Conservation (phyloP, 2,888 invertebrate species). For the Rhynchonema sp. region DNA sequence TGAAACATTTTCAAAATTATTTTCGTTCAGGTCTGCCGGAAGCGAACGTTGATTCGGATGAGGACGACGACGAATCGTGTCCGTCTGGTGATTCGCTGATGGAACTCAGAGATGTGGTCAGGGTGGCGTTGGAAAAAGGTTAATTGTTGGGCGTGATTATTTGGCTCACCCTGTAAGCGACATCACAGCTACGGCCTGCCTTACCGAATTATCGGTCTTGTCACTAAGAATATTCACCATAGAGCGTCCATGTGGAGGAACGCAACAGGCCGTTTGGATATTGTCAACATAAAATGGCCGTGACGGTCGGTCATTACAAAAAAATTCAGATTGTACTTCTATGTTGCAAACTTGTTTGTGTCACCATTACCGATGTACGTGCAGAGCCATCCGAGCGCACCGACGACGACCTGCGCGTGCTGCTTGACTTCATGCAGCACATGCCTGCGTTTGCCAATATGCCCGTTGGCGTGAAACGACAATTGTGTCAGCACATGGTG, state of each 20-base stretch:
- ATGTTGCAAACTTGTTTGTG: not conserved
- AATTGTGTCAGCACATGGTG: slow-evolving; percentile 74
- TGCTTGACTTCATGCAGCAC: slow-evolving; percentile 91
- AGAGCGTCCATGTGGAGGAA: too few relatives aligned
- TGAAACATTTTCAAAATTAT: not conserved
- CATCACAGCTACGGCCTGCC: too few relatives aligned
- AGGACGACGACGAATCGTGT: slow-evolving; percentile 40
- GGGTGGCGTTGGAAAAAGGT: not conserved
- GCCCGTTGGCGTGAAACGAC: slow-evolving; percentile 77
- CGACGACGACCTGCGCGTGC: slow-evolving; percentile 81
- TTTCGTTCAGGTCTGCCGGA: slow-evolving; percentile 70
- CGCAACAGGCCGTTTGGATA: too few relatives aligned
- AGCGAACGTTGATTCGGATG: slow-evolving; percentile 66
- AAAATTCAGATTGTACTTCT: not conserved
- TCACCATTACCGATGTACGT: slow-evolving; percentile 42
- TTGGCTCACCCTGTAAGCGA: too few relatives aligned
- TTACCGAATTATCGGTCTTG: too few relatives aligned
- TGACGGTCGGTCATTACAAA: not conserved
- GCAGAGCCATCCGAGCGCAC: slow-evolving; percentile 82
- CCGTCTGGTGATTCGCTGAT: slow-evolving; percentile 17
- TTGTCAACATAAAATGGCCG: too few relatives aligned
- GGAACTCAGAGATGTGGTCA: not conserved
- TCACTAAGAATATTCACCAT: too few relatives aligned
- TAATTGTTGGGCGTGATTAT: too few relatives aligned
- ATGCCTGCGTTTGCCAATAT: slow-evolving; percentile 51